Evolutionary conservation across 2,797 vertebrate species (phyloP).

Genomic region (Lutra lutra): DNA sequence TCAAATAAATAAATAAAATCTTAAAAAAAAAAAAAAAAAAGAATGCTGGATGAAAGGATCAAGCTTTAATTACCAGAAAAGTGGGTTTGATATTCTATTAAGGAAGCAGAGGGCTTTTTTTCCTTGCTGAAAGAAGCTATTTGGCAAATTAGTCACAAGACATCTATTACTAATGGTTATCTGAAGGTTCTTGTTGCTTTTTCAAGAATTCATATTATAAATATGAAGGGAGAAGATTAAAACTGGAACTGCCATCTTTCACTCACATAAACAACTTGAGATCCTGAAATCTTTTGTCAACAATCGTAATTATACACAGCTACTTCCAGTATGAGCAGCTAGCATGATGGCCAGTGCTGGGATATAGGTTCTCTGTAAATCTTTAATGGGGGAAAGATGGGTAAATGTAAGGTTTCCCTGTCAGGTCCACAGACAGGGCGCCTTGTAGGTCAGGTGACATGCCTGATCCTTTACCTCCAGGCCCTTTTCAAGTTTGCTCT

Average conservation of each 20-base stretch:
- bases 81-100: conserved; percentile 23
- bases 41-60: background rate
- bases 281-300: background rate
- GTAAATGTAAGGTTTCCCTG: background rate
- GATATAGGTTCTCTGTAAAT: background rate
- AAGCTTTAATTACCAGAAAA: background rate
- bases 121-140: background rate
- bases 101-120: background rate
- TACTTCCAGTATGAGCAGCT: background rate
- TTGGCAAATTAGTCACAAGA: background rate
- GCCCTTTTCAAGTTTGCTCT: background rate
- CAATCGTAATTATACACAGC: background rate
- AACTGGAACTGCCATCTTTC: background rate
- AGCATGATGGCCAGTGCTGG: background rate
- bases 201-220: background rate
- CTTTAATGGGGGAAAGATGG: background rate
- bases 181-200: background rate
- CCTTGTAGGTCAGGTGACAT: background rate
- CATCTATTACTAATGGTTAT: background rate
- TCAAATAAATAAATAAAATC: too few relatives aligned
- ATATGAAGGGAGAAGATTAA: background rate
- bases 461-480: background rate
- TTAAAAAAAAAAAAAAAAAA: too few relatives aligned
- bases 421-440: background rate
- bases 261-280: background rate